phyloP scores from a whole-genome alignment of 1,140 invertebrate genomes.

The Sweltsa coloradensis region DNA sequence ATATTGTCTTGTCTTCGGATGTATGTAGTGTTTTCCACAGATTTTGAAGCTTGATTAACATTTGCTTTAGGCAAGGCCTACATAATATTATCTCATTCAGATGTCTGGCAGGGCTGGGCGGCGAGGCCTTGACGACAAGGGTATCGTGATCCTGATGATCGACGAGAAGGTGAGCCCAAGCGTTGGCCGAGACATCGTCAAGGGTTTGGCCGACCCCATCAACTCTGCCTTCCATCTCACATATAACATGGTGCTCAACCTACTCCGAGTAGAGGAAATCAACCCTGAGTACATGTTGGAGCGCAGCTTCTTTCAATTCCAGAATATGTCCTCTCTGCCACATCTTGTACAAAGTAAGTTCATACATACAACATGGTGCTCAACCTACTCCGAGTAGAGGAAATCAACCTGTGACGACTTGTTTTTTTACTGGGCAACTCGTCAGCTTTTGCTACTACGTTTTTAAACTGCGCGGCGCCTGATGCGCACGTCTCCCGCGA shows the following conservation, averaged over 20 bases:
- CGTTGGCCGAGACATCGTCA: slow-evolving; percentile 74
- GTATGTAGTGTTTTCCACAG: too few species aligned
- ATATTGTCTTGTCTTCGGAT: too few species aligned
- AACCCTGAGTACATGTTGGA: slow-evolving; percentile 99
- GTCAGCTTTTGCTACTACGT: too few species aligned
- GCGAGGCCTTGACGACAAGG: slow-evolving; percentile 93
- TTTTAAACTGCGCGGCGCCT: too few species aligned
- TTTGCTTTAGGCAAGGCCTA: too few species aligned
- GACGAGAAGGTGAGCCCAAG: slow-evolving; percentile 90
- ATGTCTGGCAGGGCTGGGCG: slow-evolving; percentile 98
- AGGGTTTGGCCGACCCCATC: slow-evolving; percentile 88
- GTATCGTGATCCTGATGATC: slow-evolving; percentile 97
- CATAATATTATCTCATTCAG: too few species aligned
- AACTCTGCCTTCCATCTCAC: slow-evolving; percentile 99
- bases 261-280: slow-evolving; percentile 94
- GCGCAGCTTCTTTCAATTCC: slow-evolving; percentile 97
- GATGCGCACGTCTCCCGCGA: too few species aligned
- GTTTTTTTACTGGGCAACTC: too few species aligned
- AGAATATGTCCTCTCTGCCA: slow-evolving; percentile 93
- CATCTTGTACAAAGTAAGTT: slow-evolving; percentile 69
- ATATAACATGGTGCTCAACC: slow-evolving; percentile 99
- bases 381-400: slow-evolving; percentile 91
- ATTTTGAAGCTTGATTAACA: too few species aligned
- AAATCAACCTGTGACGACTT: slow-evolving; percentile 98
- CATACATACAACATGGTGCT: slow-evolving; percentile 99